Conservation (phyloP, 1,140 invertebrate genomes). For the Kradibia gibbosae region DNA sequence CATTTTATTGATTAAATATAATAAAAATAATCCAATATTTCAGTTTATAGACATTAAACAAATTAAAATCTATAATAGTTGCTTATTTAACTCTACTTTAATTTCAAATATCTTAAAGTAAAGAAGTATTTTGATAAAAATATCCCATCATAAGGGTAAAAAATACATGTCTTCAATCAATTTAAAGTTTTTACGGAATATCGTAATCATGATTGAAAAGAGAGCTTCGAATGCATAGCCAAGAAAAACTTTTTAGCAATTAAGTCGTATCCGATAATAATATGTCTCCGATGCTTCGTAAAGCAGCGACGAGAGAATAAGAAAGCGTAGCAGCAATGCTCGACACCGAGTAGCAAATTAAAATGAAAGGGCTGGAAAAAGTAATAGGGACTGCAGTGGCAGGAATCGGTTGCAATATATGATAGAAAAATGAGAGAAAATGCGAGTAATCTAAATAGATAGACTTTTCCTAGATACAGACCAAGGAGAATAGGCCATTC, state of each 20-base stretch:
- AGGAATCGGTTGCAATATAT: neutral
- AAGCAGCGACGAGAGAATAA: conserved; percentile 17
- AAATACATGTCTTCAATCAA: neutral
- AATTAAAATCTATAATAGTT: no score
- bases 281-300: conserved; percentile 7
- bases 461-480: conserved; percentile 68
- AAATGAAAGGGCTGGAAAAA: conserved; percentile 51
- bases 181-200: conserved; percentile 2
- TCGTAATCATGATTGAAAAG: conserved; percentile 16
- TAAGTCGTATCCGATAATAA: conserved; percentile 15
- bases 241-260: neutral
- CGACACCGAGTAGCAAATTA: conserved; percentile 52
- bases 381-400: conserved; percentile 31
- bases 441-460: conserved; percentile 66
- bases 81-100: no score
- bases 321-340: conserved; percentile 49
- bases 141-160: neutral
- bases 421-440: conserved; percentile 21
- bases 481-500: conserved; percentile 71
- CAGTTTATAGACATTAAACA: no score
- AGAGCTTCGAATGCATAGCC: neutral
- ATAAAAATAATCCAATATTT: no score
- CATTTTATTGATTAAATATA: no score
- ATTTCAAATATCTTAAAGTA: neutral
- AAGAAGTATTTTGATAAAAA: neutral